These are phyloP conservation scores for Calephelis perditalis DNA, from an alignment of 2,888 invertebrate genomes.

Conservation along the genomic window DNA sequence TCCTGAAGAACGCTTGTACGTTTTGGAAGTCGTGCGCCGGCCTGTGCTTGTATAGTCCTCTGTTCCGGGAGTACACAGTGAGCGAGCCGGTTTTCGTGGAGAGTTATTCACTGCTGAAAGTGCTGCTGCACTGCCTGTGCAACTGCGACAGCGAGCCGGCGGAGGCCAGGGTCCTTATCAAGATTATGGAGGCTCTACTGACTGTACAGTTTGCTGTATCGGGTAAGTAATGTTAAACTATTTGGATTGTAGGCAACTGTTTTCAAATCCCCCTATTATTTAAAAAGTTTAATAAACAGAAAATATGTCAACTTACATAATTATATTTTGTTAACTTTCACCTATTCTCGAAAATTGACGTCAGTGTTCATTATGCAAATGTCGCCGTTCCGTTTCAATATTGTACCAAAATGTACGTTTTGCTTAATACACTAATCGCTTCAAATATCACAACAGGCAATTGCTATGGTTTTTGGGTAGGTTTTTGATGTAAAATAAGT, in stretches of 20 bases:
- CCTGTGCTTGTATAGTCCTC: slow-evolving; percentile 75
- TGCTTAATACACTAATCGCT: no score
- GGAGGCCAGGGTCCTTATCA: slow-evolving; percentile 51
- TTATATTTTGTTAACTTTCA: no score
- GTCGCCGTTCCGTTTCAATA: no score
- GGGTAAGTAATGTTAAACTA: slow-evolving; percentile 42
- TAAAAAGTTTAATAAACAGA: no score
- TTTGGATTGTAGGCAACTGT: not conserved
- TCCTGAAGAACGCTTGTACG: slow-evolving; percentile 59
- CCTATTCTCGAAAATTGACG: no score
- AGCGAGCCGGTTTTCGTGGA: slow-evolving; percentile 52
- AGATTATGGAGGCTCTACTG: slow-evolving; percentile 61
- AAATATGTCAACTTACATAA: no score
- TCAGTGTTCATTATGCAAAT: no score
- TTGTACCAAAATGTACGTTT: no score
- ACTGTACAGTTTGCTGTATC: slow-evolving; percentile 63
- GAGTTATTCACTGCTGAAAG: slow-evolving; percentile 56
- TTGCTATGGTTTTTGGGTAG: no score
- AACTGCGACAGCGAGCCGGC: slow-evolving; percentile 45
- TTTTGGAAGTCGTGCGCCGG: slow-evolving; percentile 74
- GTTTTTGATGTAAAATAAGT: no score
- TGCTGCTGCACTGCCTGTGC: slow-evolving; percentile 48
- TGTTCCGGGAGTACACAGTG: slow-evolving; percentile 66
- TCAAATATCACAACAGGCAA: no score
- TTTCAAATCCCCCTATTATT: not conserved